Evolutionary conservation across 2,113 vertebrate genomes (phyloP).

Genomic region (Siniperca chuatsi): DNA sequence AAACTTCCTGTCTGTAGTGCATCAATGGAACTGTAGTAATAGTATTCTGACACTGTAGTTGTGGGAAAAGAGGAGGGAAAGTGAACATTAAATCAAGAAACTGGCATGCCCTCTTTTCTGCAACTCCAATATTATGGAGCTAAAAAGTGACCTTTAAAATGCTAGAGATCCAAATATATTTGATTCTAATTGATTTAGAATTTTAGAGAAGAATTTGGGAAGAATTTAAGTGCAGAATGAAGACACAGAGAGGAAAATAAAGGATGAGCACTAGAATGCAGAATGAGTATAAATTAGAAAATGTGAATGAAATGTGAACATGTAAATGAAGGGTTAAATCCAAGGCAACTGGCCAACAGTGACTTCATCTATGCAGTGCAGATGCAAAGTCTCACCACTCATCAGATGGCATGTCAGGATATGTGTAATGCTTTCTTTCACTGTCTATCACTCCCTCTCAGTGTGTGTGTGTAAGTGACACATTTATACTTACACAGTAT

Average conservation of each 20-base stretch:
- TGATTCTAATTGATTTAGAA: neutral
- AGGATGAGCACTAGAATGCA: neutral
- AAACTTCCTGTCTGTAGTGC: slow-evolving; percentile 4
- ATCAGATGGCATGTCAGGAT: slow-evolving; percentile 65
- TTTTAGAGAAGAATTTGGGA: neutral
- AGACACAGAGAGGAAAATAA: neutral
- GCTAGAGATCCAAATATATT: neutral
- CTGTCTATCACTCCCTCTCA: slow-evolving; percentile 52
- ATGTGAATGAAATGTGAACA: too few species aligned
- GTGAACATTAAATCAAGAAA: neutral
- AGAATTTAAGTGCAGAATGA: neutral
- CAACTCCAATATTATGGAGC: neutral
- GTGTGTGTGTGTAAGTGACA: slow-evolving; percentile 27
- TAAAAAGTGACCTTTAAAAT: neutral
- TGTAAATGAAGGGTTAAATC: slow-evolving; percentile 54
- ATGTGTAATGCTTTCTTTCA: slow-evolving; percentile 51
- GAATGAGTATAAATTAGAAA: neutral
- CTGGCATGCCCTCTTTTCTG: neutral
- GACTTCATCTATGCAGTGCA: slow-evolving; percentile 70
- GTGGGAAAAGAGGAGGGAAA: neutral
- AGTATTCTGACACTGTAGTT: neutral
- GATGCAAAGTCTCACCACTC: slow-evolving; percentile 74
- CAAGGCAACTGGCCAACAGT: slow-evolving; percentile 49
- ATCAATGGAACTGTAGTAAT: slow-evolving; percentile 3
- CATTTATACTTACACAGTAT: slow-evolving; percentile 29